Base-by-base conservation (phyloP, 2,888 invertebrate genomes). In the Portevinia maculata region DNA sequence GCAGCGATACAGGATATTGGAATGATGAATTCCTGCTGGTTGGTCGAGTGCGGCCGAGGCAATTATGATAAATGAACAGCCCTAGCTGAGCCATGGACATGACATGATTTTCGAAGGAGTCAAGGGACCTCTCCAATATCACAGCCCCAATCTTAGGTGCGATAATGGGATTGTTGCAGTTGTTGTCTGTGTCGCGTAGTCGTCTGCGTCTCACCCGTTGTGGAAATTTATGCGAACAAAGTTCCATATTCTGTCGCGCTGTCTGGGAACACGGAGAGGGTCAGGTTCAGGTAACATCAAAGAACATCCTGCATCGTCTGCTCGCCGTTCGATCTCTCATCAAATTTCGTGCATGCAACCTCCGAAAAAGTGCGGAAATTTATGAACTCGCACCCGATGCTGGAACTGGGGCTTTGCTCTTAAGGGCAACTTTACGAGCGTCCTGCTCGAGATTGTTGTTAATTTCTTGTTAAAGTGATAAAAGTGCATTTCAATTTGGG, bases 21-120 rank as follows among this genome's bases (percentile, higher is more conserved):
- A 74, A 84, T 85, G 85, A 85, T 84, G 85, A 84, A 85, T 85
- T 84, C 84, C 84, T 84, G 85, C 84, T 85, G 83, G 57, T 71
- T 57, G 74, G 37, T 59, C 74, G 78, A 74, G 75, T 65, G 81
- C 81, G 55, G 69, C 74, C 60, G 62, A 55, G 46, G 79, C 84
- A 84, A 84, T 84, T 84, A 83, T 85, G 85, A 85, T 84, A 85
- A 85, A 85, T 85, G 84, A 83, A 73, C 70, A 71, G 44, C 55
- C 75, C 79, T 75, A 74, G 75, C 81, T 65, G 76, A 48, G 48
- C 71, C 46, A 59, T 60, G 76, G 76, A 41, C 55, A 76, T 65
- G 44, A 76, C 71, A 76, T 76, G 76, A 74, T 60, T 67, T 50
- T 62, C 19, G 53, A 21, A 52, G 32, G 59, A 50, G 57, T 50